Conservation (phyloP, 2,113 vertebrate genomes). For the Prunella himalayana region DNA sequence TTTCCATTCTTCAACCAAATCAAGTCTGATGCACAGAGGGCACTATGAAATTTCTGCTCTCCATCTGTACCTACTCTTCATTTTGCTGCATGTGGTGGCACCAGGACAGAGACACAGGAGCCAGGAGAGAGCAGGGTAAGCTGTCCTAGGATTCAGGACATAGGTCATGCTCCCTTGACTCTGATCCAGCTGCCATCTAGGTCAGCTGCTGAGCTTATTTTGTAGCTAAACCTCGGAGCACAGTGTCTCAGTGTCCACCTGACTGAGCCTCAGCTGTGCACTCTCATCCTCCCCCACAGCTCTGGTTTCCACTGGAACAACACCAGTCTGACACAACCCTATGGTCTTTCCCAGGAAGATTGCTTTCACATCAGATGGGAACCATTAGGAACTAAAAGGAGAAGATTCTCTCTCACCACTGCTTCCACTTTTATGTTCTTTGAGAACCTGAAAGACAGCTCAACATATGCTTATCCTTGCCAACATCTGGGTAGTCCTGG, state of each 20-base stretch:
- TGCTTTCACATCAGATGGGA: neutral
- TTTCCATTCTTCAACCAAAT: neutral
- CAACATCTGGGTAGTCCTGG: neutral
- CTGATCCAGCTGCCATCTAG: neutral
- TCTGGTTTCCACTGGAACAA: neutral
- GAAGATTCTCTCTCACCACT: neutral
- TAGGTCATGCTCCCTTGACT: neutral
- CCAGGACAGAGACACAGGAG: neutral
- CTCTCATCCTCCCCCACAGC: neutral
- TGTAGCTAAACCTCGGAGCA: neutral
- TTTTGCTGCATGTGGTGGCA: neutral
- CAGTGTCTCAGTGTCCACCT: neutral
- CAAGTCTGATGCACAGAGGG: neutral
- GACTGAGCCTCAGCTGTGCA: neutral
- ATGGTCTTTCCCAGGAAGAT: neutral
- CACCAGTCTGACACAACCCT: neutral
- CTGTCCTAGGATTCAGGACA: neutral
- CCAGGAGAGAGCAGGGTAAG: neutral
- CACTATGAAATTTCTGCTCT: neutral
- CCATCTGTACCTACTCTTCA: fast-evolving
- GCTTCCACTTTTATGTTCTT: neutral
- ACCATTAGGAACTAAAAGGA: neutral
- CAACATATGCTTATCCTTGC: neutral
- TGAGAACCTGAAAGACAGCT: neutral
- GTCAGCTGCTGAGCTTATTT: neutral